phyloP scores from a whole-genome alignment of 2,797 vertebrate species.

The Odontamblyopus rebecca region DNA sequence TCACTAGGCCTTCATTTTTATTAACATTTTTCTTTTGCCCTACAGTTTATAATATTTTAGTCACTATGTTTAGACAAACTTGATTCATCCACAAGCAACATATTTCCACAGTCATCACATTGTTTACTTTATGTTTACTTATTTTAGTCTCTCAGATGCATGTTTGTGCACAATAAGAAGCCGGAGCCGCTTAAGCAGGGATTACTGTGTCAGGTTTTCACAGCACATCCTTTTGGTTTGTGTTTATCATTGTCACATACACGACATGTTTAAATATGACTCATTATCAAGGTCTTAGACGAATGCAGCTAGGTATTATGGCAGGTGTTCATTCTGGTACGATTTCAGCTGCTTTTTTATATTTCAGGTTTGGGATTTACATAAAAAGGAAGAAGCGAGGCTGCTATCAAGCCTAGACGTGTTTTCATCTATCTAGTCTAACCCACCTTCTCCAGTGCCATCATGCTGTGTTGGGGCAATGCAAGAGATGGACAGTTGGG shows the following conservation, averaged over 20 bases:
- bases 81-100: too few relatives aligned
- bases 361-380: slow-evolving; percentile 60
- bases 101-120: too few relatives aligned
- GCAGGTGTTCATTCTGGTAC: neutral
- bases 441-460: slow-evolving; percentile 46
- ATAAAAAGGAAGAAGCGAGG: slow-evolving; percentile 68
- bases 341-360: neutral
- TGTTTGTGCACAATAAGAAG: slow-evolving; percentile 37
- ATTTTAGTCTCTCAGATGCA: slow-evolving; percentile 17
- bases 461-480: slow-evolving; percentile 96
- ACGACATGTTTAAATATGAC: slow-evolving; percentile 26
- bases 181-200: slow-evolving; percentile 64
- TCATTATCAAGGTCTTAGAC: slow-evolving; percentile 3
- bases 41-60: too few relatives aligned
- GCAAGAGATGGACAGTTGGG: slow-evolving; percentile 90
- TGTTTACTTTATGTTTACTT: neutral
- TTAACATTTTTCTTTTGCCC: neutral
- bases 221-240: slow-evolving; percentile 46
- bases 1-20: neutral
- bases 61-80: too few relatives aligned
- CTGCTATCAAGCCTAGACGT: slow-evolving; percentile 59
- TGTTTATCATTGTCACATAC: slow-evolving; percentile 39
- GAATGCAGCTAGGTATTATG: neutral
- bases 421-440: slow-evolving; percentile 37
- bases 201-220: slow-evolving; percentile 72